Conservation (phyloP, 1,140 invertebrate species). For the Halesus radiatus region DNA sequence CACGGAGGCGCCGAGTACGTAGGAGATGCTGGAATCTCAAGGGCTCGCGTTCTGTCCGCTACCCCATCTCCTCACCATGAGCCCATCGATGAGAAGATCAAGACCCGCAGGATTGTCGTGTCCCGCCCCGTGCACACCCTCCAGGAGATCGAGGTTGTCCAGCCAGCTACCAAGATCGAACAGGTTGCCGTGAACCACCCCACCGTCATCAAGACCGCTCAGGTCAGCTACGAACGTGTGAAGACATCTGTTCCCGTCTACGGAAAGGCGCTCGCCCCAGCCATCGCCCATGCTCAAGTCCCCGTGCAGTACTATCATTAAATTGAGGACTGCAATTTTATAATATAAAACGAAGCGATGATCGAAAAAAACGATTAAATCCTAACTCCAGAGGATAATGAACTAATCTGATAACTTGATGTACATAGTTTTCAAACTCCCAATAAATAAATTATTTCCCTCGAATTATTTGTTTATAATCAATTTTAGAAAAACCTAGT, state of each 20-base stretch:
- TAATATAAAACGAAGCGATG: neutral
- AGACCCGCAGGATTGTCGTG: slow-evolving; percentile 75
- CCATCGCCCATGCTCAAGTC: slow-evolving; percentile 53
- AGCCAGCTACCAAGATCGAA: slow-evolving; percentile 60
- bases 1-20: slow-evolving; percentile 59
- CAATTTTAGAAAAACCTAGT: no score
- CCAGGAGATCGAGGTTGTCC: slow-evolving; percentile 67
- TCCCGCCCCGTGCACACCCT: slow-evolving; percentile 75
- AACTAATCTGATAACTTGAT: slow-evolving; percentile 12
- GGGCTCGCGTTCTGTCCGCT: slow-evolving; percentile 71
- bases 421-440: slow-evolving; percentile 23
- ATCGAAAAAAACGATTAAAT: neutral
- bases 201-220: slow-evolving; percentile 54
- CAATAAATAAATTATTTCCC: slow-evolving; percentile 29
- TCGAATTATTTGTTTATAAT: neutral
- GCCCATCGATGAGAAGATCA: slow-evolving; percentile 70
- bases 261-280: slow-evolving; percentile 52
- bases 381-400: slow-evolving; percentile 1
- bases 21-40: slow-evolving; percentile 63
- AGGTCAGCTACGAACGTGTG: slow-evolving; percentile 48
- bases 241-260: slow-evolving; percentile 55
- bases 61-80: slow-evolving; percentile 70
- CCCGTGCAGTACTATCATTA: slow-evolving; percentile 53
- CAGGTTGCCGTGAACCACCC: slow-evolving; percentile 52
- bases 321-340: neutral